Base-by-base conservation (phyloP, 2,888 invertebrate genomes). In the Quadroppia sp. region DNA sequence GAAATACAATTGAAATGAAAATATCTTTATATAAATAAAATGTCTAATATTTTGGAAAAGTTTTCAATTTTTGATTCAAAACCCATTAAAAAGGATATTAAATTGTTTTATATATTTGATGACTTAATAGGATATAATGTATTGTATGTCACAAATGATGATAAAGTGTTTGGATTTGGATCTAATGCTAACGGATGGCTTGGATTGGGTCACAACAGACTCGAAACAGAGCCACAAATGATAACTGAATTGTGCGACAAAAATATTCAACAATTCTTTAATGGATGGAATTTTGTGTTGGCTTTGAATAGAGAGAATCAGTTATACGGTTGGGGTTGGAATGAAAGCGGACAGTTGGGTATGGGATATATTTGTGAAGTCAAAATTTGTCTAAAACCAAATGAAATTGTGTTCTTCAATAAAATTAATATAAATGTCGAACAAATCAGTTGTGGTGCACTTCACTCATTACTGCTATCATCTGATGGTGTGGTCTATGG, bases 401-500 rank as follows among this genome's bases (percentile, higher is more conserved):
- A 53, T 7, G 7, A 53, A 25, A 25, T 25, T 20, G 4, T 20
- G 20, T 50, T 11, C 15, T 48, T 17, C 45, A 48, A 11, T 48
- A 17, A 36, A 7, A 36, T 45, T 45, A 15, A 17, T 50, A 7
- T 50, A 20, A 23, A 50, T 2, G 45, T 11, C 45, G n/a, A 50
- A n/a, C 50, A 50, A 50, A 20, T 50, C 6, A 50, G 50, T n/a
- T 50, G 50, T 50, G 50, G 50, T n/a, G 17, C 50, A 50, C n/a
- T 7, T n/a, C 50, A 50, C 20, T 1, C 50, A n/a, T 20, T 50
- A 20, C n/a, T 20, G 1, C 50, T 50, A 1, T n/a, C 50, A n/a
- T 2, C 17, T 3, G 20, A 50, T 2, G 50, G 50, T 1, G 20
- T n/a, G 1, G n/a, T 50, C 2, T 50, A n/a, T 50, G 50, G 50